Evolutionary conservation across 2,797 vertebrate species (phyloP), one percentile per base, ranked within the genome.

Genomic region (Manis crassicaudata): DNA sequence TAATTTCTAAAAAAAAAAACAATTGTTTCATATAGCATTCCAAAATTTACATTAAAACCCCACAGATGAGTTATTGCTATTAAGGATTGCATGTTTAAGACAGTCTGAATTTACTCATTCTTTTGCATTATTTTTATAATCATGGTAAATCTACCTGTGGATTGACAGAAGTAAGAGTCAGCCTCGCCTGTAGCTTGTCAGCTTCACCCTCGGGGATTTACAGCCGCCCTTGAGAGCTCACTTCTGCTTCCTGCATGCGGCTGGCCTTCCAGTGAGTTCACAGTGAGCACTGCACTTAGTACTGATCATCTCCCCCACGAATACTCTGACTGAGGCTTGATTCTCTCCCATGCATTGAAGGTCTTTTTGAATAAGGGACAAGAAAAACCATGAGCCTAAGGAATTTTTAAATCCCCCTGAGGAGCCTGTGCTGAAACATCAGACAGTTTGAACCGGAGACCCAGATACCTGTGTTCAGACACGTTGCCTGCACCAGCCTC

Each of bases 1-100:
- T 2, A 82, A 46, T 65, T 92, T 90, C 86, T 90, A 85, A 46
- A 82, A 75, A 80, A 92, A 77, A 81, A 13, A 88, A n/a, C n/a
- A 11, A 21, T 20, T 14, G 4, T 70, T 86, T 84, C 40, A 68
- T 83, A 60, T 2, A 21, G 6, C 68, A 58, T 82, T 60, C 17
- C 21, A 84, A 56, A 65, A 62, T 68, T 84, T 65, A 27, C 16
- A 50, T 37, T 25, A 70, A 92, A 92, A 54, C 5, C n/a, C 27
- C 65, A 23, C n/a, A 25, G 27, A 14, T 52, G 8, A 65, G 67
- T 90, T 76, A 52, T 14, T 46, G 6, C 62, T n/a, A 73, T 72
- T n/a, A 35, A 94, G 16, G 20, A 46, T 86, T 88, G 29, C 7
- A 27, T 2, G 0, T 43, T 35, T 27, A 50, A 80, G 94, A 32